Conservation (phyloP, 2,797 vertebrate species). For the Micropoecilia bifurca region DNA sequence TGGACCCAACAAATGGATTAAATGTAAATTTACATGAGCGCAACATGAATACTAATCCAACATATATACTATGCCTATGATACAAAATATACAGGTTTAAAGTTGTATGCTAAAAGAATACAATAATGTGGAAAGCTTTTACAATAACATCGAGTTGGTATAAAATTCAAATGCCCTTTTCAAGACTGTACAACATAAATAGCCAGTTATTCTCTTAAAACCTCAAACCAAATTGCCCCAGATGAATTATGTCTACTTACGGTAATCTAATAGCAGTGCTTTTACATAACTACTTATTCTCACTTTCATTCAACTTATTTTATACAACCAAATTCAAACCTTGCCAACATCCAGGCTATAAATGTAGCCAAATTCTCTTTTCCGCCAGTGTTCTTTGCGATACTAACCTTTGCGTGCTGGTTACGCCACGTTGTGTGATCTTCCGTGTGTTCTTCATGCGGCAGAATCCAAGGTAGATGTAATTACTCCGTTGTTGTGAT, state of each 20-base stretch:
- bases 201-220: neutral
- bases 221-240: neutral
- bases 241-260: neutral
- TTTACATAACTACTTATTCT: neutral
- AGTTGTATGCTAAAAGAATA: neutral
- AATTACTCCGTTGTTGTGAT: neutral
- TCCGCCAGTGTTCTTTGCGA: neutral
- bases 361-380: neutral
- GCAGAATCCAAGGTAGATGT: neutral
- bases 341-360: neutral
- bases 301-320: neutral
- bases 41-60: neutral
- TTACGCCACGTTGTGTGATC: neutral
- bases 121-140: neutral
- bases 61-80: neutral
- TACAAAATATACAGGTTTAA: neutral
- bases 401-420: conserved; percentile 61
- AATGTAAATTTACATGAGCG: neutral
- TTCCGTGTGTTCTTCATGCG: conserved; percentile 2
- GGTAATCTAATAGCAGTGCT: neutral
- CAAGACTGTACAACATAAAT: neutral
- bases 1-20: neutral
- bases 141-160: neutral
- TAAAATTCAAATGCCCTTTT: neutral
- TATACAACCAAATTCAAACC: neutral